A percentile compares a stretch with the other conserved stretches of the same genome.
phyloP scores from a whole-genome alignment of 2,113 vertebrate genomes.

The Spea bombifrons region DNA sequence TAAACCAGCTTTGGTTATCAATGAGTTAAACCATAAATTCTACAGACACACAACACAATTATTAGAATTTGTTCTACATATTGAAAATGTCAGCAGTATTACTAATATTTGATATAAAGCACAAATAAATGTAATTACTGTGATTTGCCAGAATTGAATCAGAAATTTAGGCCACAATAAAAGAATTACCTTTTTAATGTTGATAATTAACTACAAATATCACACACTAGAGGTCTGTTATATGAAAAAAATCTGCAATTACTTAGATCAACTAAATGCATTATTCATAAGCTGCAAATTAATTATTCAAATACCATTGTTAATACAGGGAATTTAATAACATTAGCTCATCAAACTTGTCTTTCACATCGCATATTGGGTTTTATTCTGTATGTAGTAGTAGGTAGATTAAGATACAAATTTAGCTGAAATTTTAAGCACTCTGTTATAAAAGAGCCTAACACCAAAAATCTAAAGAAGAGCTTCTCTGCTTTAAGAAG shows the following conservation, averaged over 20 bases:
- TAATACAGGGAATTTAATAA: conserved; percentile 57
- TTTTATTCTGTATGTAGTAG: neutral
- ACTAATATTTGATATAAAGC: neutral
- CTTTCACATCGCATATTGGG: conserved; percentile 8
- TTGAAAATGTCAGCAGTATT: neutral
- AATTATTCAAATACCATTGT: conserved; percentile 62
- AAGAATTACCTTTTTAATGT: conserved; percentile 4
- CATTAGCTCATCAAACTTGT: conserved; percentile 47
- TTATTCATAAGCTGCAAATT: conserved; percentile 64
- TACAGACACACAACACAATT: neutral
- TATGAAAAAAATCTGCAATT: conserved; percentile 58
- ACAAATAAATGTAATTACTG: conserved; percentile 1
- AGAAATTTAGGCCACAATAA: neutral
- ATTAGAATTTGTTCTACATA: neutral
- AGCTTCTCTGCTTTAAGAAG: too few relatives aligned
- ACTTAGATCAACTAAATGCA: conserved; percentile 57
- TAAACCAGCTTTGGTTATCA: too few relatives aligned
- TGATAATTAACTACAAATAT: conserved; percentile 35
- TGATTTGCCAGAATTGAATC: neutral
- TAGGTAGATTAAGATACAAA: too few relatives aligned
- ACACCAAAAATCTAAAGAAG: too few relatives aligned
- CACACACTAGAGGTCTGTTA: conserved; percentile 43
- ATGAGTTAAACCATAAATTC: neutral
- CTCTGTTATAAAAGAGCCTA: too few relatives aligned
- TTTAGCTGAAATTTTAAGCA: too few relatives aligned